phyloP scores from a whole-genome alignment of 2,888 invertebrate species.

The Myopa testacea region DNA sequence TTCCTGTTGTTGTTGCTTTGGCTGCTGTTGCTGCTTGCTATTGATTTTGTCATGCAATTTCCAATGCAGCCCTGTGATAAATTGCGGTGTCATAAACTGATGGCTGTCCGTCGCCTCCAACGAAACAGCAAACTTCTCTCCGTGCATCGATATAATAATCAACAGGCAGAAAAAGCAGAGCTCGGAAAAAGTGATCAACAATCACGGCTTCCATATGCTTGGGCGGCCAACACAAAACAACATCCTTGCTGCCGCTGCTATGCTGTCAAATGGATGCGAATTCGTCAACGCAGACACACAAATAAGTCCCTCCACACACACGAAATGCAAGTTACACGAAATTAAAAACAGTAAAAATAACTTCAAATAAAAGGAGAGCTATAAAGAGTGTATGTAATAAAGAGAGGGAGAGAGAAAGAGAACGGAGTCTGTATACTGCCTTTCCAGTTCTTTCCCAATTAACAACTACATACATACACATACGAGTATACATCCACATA shows the following conservation, averaged over 20 bases:
- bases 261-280: conserved; percentile 33
- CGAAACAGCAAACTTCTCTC: not conserved
- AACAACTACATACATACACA: no score
- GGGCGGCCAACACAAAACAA: conserved; percentile 27
- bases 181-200: conserved; percentile 8
- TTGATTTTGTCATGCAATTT: conserved; percentile 1
- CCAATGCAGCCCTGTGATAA: not conserved
- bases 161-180: not conserved
- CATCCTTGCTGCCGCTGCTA: not conserved
- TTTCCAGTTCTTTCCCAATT: no score
- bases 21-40: conserved; percentile 8
- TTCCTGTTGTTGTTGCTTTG: not conserved
- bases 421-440: no score
- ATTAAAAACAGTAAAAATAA: no score
- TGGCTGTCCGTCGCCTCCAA: not conserved
- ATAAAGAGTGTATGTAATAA: no score
- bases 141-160: not conserved
- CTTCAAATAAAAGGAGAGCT: no score
- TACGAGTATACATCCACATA: no score
- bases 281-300: conserved; percentile 7
- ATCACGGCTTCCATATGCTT: conserved; percentile 24
- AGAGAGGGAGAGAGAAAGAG: no score
- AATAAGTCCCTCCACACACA: no score
- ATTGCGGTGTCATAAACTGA: no score
- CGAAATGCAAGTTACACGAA: not conserved